phyloP scores from a whole-genome alignment of 2,113 vertebrate genomes.

The Capreolus pygargus region DNA sequence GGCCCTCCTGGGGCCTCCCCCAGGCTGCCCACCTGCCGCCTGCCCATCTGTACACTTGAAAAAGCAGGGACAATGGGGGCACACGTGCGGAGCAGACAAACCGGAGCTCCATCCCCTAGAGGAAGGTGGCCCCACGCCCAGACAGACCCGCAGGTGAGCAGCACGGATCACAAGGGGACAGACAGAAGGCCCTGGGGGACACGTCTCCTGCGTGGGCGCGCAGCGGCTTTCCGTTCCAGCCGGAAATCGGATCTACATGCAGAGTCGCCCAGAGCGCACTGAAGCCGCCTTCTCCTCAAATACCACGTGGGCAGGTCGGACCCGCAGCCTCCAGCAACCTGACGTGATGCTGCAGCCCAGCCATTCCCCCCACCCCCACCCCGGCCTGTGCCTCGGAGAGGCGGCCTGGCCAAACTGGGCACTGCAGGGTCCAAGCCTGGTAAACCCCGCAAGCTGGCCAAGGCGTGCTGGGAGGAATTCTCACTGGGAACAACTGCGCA shows the following conservation, averaged over 20 bases:
- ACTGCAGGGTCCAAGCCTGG: neutral
- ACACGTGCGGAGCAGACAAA: neutral
- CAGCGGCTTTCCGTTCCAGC: neutral
- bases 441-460: neutral
- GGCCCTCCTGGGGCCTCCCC: no score
- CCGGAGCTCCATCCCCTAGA: neutral
- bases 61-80: fast-evolving
- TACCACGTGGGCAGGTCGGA: neutral
- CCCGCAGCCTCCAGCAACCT: neutral
- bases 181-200: neutral
- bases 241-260: neutral
- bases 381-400: neutral
- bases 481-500: neutral
- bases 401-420: neutral
- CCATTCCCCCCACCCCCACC: no score
- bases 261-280: neutral
- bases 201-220: neutral
- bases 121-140: neutral
- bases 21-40: neutral
- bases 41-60: neutral
- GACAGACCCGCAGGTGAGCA: neutral
- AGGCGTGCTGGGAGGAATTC: no score
- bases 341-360: neutral
- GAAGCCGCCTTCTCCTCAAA: neutral
- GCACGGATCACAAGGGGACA: neutral